These are phyloP conservation scores for Oxytorus armatus DNA, from an alignment of 2,888 invertebrate genomes.

Conservation along the genomic window DNA sequence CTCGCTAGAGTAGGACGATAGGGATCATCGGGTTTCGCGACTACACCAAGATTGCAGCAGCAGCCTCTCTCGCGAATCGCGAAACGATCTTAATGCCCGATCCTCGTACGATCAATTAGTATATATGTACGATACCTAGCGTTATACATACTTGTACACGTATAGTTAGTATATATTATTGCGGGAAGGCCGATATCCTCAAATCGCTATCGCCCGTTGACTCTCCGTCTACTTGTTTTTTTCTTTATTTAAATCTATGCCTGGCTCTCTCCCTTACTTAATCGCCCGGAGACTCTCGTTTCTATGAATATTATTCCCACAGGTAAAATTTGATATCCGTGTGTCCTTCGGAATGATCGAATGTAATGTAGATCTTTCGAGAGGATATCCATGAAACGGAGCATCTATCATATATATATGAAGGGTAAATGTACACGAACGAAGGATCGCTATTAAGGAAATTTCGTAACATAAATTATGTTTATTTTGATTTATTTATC, in stretches of 20 bases:
- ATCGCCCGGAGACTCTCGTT: not conserved
- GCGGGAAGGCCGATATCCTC: conserved; percentile 36
- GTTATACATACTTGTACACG: conserved; percentile 13
- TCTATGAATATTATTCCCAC: not conserved
- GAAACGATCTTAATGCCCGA: conserved; percentile 71
- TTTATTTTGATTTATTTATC: no score
- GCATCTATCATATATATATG: no score
- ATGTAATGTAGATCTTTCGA: conserved; percentile 26
- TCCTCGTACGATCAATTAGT: conserved; percentile 65
- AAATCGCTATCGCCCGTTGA: conserved; percentile 35
- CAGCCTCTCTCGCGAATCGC: conserved; percentile 52
- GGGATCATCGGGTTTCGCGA: conserved; percentile 71
- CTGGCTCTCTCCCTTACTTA: conserved; percentile 4
- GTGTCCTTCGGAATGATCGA: conserved; percentile 41
- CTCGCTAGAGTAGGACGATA: conserved; percentile 62
- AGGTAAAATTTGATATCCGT: conserved; percentile 63
- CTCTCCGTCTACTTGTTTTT: not conserved
- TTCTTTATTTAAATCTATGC: no score
- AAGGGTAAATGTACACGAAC: no score
- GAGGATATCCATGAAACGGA: not conserved
- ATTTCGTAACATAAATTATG: conserved; percentile 1
- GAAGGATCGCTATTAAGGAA: no score
- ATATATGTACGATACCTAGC: conserved; percentile 54
- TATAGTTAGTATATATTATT: conserved; percentile 29
- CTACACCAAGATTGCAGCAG: conserved; percentile 67